Evolutionary conservation across 2,888 invertebrate species (phyloP).

Genomic region (Norana najaformis): DNA sequence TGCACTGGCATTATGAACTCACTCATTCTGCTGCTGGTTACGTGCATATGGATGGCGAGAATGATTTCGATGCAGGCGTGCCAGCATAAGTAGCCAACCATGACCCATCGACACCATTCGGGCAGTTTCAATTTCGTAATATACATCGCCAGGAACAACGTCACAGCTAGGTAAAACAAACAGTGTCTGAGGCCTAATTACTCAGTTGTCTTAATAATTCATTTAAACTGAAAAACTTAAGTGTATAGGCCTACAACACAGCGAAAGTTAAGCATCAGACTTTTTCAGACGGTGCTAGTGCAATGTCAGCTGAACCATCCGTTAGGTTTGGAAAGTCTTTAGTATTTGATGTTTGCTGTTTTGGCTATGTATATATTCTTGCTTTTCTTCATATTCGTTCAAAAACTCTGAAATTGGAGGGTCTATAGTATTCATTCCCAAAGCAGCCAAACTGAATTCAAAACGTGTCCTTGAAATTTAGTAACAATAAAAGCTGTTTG

Average conservation of each 20-base stretch:
- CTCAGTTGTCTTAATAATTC: not conserved
- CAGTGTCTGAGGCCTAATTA: not conserved
- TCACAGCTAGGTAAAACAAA: not conserved
- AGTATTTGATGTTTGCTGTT: too few relatives aligned
- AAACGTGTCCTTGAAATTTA: too few relatives aligned
- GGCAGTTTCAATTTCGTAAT: constrained; percentile 28
- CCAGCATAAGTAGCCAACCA: constrained; percentile 33
- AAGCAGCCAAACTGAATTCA: too few relatives aligned
- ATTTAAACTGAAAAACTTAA: not conserved
- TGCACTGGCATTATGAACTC: not conserved
- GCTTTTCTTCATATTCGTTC: too few relatives aligned
- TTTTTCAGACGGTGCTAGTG: too few relatives aligned
- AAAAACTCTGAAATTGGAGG: too few relatives aligned
- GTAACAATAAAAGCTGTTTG: too few relatives aligned
- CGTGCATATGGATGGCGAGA: constrained; percentile 23
- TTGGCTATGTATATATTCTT: too few relatives aligned
- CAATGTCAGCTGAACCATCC: too few relatives aligned
- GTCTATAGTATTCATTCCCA: too few relatives aligned
- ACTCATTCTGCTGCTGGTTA: not conserved
- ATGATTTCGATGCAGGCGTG: constrained; percentile 28
- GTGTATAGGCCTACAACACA: not conserved
- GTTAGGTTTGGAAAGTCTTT: too few relatives aligned
- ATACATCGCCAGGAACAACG: constrained; percentile 30
- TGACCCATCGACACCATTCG: constrained; percentile 31
- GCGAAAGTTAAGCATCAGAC: not conserved